Percentiles rank a stretch among this genome's conserved stretches.
These are phyloP conservation scores for Rugalucina vietnamica DNA, from an alignment of 2,888 invertebrate species.

Conservation along the genomic window DNA sequence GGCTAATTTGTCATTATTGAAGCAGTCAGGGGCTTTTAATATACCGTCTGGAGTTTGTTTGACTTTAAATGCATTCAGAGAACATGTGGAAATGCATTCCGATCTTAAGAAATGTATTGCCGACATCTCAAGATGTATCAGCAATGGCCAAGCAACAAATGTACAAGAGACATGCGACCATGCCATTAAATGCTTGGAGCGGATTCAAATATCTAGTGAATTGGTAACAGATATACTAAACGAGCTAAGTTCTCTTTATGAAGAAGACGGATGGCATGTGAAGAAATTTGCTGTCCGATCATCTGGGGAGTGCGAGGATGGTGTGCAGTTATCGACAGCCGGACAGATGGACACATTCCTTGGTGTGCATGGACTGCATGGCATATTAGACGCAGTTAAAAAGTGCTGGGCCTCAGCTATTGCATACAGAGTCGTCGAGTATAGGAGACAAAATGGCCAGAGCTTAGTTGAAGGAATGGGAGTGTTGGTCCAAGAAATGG, in stretches of 20 bases:
- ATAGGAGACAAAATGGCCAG: slow-evolving; percentile 17
- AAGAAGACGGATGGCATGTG: background rate
- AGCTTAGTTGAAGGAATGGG: background rate
- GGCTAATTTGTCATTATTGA: background rate
- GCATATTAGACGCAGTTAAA: background rate
- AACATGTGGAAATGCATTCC: background rate
- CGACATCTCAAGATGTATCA: background rate
- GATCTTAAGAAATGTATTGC: background rate
- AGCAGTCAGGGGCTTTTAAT: background rate
- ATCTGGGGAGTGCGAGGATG: slow-evolving; percentile 15
- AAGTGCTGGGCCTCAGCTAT: slow-evolving; percentile 7
- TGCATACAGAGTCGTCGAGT: background rate
- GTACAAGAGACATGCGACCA: background rate
- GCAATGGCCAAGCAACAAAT: background rate
- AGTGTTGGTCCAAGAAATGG: slow-evolving; percentile 23
- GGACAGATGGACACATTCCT: slow-evolving; percentile 13
- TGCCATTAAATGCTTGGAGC: background rate
- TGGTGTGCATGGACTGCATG: background rate
- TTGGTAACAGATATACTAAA: background rate
- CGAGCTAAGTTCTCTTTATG: background rate
- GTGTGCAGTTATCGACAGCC: background rate
- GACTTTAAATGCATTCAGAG: background rate
- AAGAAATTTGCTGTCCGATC: slow-evolving; percentile 15
- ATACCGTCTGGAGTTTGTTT: background rate
- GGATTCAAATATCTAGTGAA: no score